A percentile compares a stretch with the other conserved stretches of the same genome.
phyloP scores from a whole-genome alignment of 2,113 vertebrate species.

The Clarias gariepinus region DNA sequence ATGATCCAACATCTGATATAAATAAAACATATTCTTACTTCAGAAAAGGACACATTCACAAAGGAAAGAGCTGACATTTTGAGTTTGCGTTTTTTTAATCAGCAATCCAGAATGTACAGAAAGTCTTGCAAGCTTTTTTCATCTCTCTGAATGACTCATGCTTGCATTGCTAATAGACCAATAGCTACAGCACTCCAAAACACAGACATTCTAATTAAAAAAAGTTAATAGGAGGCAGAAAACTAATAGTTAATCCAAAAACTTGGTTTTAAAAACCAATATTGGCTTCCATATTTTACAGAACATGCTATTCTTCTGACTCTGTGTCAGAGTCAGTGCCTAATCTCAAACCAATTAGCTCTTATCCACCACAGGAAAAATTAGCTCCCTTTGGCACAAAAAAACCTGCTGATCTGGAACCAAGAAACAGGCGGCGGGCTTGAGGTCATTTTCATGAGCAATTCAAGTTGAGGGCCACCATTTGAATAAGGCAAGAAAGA shows the following conservation, averaged over 20 bases:
- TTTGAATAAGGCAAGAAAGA: background rate
- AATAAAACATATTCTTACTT: background rate
- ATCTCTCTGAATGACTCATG: background rate
- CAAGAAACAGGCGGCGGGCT: background rate
- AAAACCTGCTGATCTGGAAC: conserved; percentile 7
- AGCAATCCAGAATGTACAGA: background rate
- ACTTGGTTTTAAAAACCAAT: background rate
- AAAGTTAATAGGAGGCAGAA: background rate
- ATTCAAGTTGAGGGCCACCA: background rate
- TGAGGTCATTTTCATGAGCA: background rate
- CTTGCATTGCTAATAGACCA: background rate
- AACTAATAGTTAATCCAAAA: background rate
- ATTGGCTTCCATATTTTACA: background rate
- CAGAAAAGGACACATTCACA: background rate
- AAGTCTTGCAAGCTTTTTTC: background rate
- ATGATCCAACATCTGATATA: background rate
- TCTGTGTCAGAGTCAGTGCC: background rate
- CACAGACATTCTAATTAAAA: background rate
- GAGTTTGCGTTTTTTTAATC: background rate
- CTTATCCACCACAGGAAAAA: background rate
- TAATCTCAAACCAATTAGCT: conserved; percentile 16
- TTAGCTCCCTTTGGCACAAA: background rate
- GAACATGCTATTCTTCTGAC: background rate
- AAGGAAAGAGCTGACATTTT: background rate
- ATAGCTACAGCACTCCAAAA: background rate